Percentiles rank a stretch among this genome's conserved stretches.
Conservation (phyloP, 2,113 vertebrate species). For the Gobiocypris rarus region DNA sequence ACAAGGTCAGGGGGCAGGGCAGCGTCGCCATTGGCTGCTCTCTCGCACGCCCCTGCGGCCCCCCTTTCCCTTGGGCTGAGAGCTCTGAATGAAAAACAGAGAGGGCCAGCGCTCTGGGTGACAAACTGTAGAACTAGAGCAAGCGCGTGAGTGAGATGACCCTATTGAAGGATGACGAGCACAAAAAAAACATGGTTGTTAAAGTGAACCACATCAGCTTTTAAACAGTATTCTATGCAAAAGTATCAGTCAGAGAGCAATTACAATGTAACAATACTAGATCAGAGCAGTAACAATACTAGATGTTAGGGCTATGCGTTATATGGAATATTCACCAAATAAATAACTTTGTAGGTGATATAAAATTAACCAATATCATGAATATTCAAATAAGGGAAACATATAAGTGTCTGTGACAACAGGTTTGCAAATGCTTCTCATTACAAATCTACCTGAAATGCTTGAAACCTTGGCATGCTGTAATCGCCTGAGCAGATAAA, state of each 20-base stretch:
- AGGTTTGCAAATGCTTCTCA: neutral
- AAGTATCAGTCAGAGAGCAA: neutral
- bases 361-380: too few relatives aligned
- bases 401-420: too few relatives aligned
- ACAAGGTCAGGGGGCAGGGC: constrained; percentile 60
- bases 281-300: too few relatives aligned
- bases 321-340: neutral
- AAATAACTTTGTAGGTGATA: too few relatives aligned
- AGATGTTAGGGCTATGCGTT: neutral
- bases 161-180: neutral
- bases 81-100: constrained; percentile 50
- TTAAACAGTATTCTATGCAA: neutral
- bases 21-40: constrained; percentile 58
- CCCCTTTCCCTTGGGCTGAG: constrained; percentile 28
- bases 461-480: neutral
- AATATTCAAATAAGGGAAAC: too few relatives aligned
- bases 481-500: neutral
- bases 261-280: too few relatives aligned
- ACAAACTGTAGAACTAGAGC: constrained; percentile 29
- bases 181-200: neutral
- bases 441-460: neutral
- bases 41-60: constrained; percentile 54
- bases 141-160: constrained; percentile 8
- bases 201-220: neutral
- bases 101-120: constrained; percentile 21